These are phyloP conservation scores for Notarius lentiginosus DNA, from an alignment of 2,113 vertebrate genomes.

Conservation along the genomic window DNA sequence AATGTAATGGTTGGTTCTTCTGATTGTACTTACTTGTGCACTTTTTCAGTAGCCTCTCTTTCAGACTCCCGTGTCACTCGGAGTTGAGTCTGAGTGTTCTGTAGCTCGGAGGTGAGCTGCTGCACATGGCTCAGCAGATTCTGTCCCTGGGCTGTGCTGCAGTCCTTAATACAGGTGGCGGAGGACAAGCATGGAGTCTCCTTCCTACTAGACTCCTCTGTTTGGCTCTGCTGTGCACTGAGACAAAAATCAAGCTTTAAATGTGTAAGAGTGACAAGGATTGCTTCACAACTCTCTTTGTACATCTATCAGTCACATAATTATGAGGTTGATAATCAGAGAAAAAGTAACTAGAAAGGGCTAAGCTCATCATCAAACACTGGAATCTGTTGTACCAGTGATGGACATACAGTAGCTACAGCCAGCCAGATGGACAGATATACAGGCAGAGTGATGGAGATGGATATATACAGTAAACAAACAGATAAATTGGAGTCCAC, in stretches of 20 bases:
- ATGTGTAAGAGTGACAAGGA: background rate
- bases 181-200: background rate
- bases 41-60: slow-evolving; percentile 74
- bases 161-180: slow-evolving; percentile 52
- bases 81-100: slow-evolving; percentile 71
- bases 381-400: background rate
- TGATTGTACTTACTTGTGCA: slow-evolving; percentile 77
- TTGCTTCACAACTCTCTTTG: background rate
- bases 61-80: slow-evolving; percentile 67
- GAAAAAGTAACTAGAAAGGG: background rate
- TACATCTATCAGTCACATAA: background rate
- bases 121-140: slow-evolving; percentile 75
- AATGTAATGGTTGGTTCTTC: background rate
- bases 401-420: background rate
- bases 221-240: slow-evolving; percentile 75
- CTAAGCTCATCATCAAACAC: background rate
- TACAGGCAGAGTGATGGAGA: background rate
- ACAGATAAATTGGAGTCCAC: background rate
- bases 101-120: slow-evolving; percentile 67
- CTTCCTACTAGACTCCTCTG: slow-evolving; percentile 73
- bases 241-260: slow-evolving; percentile 47
- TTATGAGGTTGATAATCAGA: background rate
- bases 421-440: background rate
- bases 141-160: slow-evolving; percentile 66
- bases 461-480: background rate